Evolutionary conservation across 2,113 vertebrate species (phyloP).

Genomic region (Macrotis lagotis): DNA sequence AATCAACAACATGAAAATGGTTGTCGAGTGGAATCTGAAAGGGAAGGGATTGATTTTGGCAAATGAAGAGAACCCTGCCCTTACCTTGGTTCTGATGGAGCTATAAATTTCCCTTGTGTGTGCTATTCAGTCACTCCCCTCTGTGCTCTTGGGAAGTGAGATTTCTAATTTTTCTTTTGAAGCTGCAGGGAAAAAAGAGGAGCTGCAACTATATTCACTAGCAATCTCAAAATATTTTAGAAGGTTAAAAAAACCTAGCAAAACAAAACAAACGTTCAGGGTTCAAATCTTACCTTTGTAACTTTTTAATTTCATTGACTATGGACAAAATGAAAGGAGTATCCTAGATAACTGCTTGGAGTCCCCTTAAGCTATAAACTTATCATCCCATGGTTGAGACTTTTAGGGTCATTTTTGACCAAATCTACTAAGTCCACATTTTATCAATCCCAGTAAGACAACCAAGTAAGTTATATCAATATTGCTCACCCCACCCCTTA

Average conservation of each 20-base stretch:
- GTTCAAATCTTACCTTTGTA: background rate
- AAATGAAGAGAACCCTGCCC: constrained; percentile 47
- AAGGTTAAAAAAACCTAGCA: constrained; percentile 24
- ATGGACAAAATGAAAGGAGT: background rate
- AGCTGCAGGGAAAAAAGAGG: background rate
- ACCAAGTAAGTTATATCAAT: background rate
- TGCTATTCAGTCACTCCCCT: constrained; percentile 35
- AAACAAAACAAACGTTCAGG: background rate
- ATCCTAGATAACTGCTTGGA: background rate
- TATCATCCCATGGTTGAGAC: background rate
- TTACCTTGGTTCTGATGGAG: constrained; percentile 37
- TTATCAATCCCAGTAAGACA: constrained; percentile 18
- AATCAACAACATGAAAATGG: constrained; percentile 37
- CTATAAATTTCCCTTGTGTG: background rate
- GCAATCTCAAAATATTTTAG: constrained; percentile 27
- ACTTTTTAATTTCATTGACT: background rate
- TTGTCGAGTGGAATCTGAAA: constrained; percentile 43
- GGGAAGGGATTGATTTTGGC: constrained; percentile 50
- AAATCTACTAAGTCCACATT: background rate
- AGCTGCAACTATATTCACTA: constrained; percentile 12
- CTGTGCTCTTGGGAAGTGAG: background rate
- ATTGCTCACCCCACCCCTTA: background rate
- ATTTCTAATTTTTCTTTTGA: constrained; percentile 32
- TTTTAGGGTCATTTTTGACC: background rate
- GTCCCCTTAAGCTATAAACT: background rate